Evolutionary conservation across 2,113 vertebrate species (phyloP).

Genomic region (Vimba vimba): DNA sequence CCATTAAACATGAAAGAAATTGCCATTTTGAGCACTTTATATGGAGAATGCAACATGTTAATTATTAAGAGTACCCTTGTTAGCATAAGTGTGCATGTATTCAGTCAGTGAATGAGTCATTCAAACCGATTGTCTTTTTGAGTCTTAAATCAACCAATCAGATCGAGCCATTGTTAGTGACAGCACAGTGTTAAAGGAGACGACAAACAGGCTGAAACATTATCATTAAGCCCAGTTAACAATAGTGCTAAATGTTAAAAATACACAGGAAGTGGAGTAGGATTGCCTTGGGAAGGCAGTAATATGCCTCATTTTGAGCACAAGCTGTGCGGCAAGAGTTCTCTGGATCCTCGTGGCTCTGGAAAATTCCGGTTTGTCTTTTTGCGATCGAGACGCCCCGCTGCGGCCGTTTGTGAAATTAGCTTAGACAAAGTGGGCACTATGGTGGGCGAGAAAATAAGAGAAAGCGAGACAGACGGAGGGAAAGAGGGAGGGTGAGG

Average conservation of each 20-base stretch:
- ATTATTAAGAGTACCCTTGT: no score
- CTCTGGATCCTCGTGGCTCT: constrained; percentile 11
- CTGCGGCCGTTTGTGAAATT: constrained; percentile 47
- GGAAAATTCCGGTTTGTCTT: constrained; percentile 26
- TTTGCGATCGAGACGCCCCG: constrained; percentile 41
- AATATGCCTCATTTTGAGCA: constrained; percentile 15
- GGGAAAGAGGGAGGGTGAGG: neutral
- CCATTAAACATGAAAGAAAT: neutral
- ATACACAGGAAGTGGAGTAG: constrained; percentile 29
- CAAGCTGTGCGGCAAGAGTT: constrained; percentile 39
- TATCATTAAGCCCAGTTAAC: constrained; percentile 23
- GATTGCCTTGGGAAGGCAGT: constrained; percentile 7
- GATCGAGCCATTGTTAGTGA: constrained; percentile 9
- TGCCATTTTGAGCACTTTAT: neutral
- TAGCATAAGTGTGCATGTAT: neutral
- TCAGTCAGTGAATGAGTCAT: neutral
- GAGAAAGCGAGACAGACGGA: constrained; percentile 7
- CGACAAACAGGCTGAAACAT: constrained; percentile 31
- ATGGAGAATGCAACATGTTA: neutral
- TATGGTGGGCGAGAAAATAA: constrained; percentile 20
- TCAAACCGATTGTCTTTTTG: neutral
- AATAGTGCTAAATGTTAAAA: constrained; percentile 39
- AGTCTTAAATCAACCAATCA: constrained; percentile 8
- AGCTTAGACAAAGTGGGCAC: constrained; percentile 29
- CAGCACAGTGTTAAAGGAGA: constrained; percentile 29